Percentiles rank a stretch among this genome's conserved stretches.
Conservation (phyloP, 2,797 vertebrate genomes). For the Micrastur ruficollis region DNA sequence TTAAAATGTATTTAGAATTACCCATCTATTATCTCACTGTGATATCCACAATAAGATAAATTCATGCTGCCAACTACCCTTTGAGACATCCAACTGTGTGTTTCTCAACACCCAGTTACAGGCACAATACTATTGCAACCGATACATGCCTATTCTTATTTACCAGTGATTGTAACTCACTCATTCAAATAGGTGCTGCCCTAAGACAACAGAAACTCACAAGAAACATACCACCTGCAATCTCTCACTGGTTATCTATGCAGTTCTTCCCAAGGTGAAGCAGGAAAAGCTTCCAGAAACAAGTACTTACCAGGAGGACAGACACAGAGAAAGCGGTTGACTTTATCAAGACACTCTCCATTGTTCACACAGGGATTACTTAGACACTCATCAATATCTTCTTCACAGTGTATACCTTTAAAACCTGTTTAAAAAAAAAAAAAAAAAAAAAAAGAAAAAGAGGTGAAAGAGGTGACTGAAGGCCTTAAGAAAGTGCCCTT, state of each 20-base stretch:
- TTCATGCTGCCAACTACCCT: background rate
- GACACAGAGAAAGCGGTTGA: constrained; percentile 88
- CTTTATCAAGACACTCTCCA: constrained; percentile 87
- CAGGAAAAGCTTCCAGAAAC: background rate
- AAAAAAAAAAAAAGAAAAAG: background rate
- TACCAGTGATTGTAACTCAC: background rate
- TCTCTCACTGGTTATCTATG: background rate
- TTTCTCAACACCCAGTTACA: background rate
- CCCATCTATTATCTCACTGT: background rate
- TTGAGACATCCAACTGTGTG: background rate
- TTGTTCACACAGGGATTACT: constrained; percentile 94
- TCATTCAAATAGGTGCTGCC: background rate
- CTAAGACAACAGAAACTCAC: background rate
- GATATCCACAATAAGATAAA: background rate
- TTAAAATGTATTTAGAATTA: background rate
- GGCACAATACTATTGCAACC: background rate
- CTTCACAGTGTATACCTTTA: constrained; percentile 87
- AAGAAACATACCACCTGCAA: background rate
- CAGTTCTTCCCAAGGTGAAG: background rate
- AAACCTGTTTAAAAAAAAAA: constrained; percentile 79
- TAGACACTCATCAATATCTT: constrained; percentile 87
- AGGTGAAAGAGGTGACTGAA: constrained; percentile 15
- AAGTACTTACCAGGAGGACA: constrained; percentile 86
- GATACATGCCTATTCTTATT: background rate
- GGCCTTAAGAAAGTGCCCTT: background rate